Conservation (phyloP, 2,888 invertebrate species). For the Amiota mariae region DNA sequence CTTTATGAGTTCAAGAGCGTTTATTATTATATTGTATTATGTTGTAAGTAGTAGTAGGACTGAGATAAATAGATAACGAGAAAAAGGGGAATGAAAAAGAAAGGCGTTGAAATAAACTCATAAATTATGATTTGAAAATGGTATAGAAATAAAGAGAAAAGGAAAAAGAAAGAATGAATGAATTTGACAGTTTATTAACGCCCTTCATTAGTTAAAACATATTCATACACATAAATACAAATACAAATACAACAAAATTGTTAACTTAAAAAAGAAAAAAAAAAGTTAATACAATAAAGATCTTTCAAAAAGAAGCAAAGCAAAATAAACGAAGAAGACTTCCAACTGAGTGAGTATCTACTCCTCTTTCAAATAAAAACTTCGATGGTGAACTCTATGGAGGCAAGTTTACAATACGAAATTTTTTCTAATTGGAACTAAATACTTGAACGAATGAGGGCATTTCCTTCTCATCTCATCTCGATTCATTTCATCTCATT, state of each 20-base stretch:
- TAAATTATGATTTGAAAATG: constrained; percentile 37
- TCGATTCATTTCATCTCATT: neutral
- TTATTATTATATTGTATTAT: too few species aligned
- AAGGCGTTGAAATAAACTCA: constrained; percentile 29
- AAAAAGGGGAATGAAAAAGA: neutral
- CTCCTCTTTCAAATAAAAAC: neutral
- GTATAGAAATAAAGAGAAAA: constrained; percentile 22
- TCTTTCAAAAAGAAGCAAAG: neutral
- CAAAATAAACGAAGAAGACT: neutral
- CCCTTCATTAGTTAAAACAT: constrained; percentile 43
- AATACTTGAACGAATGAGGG: neutral
- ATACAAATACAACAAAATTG: constrained; percentile 13
- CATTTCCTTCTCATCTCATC: neutral
- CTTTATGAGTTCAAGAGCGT: too few species aligned
- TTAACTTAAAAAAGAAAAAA: neutral
- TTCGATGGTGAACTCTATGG: neutral
- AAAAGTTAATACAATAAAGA: neutral
- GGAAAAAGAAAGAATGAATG: constrained; percentile 1
- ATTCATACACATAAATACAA: neutral
- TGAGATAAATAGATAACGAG: too few species aligned
- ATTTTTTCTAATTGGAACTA: constrained; percentile 1
- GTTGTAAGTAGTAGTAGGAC: too few species aligned
- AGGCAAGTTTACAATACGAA: neutral
- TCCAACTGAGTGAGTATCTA: neutral
- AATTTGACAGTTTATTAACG: constrained; percentile 47